Conservation (phyloP, 1,140 invertebrate genomes). For the Vanessa tameamea region DNA sequence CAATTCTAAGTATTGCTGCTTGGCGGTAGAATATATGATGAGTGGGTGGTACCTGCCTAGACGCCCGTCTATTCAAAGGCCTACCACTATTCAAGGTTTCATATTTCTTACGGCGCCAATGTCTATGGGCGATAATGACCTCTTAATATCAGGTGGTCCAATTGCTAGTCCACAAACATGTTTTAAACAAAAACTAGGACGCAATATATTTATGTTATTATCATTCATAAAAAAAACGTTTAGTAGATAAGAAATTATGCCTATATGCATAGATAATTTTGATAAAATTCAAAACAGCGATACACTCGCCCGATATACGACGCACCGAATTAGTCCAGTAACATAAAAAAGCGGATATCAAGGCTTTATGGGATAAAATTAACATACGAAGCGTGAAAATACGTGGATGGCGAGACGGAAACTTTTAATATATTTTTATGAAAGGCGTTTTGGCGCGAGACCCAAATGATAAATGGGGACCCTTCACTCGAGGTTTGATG, state of each 20-base stretch:
- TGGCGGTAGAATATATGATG: no score
- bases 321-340: conserved; percentile 52
- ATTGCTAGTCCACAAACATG: no score
- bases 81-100: no score
- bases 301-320: conserved; percentile 39
- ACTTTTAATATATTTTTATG: conserved; percentile 77
- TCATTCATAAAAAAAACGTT: conserved; percentile 9
- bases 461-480: conserved; percentile 68
- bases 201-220: background rate
- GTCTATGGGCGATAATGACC: no score
- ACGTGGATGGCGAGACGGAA: conserved; percentile 53
- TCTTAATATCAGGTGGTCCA: no score
- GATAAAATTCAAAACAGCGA: conserved; percentile 49
- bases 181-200: no score
- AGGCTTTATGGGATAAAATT: conserved; percentile 67
- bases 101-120: no score
- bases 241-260: conserved; percentile 1
- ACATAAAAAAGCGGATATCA: conserved; percentile 61
- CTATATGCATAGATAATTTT: conserved; percentile 7
- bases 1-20: no score
- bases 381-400: conserved; percentile 70
- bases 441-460: conserved; percentile 61
- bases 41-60: no score
- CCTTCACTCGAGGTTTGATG: conserved; percentile 59
- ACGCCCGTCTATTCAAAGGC: no score